Evolutionary conservation across 2,113 vertebrate genomes (phyloP).

Genomic region (Prunella himalayana): DNA sequence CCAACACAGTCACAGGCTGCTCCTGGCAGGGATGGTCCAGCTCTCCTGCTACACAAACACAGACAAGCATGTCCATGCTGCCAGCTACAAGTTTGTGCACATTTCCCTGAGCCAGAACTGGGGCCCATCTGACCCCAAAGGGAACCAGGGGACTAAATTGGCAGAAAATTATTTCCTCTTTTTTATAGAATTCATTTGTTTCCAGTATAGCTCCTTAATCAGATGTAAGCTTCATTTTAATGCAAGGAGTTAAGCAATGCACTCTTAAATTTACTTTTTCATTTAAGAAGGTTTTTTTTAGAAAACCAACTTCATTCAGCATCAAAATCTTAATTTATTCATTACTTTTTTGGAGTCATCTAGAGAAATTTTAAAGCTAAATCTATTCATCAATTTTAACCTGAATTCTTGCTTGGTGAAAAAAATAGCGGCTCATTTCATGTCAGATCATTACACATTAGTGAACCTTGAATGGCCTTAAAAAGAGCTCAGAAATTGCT

Average conservation of each 20-base stretch:
- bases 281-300: background rate
- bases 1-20: background rate
- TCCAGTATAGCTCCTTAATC: background rate
- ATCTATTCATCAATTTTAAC: background rate
- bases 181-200: background rate
- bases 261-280: background rate
- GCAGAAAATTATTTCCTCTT: background rate
- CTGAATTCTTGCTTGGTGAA: background rate
- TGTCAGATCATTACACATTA: background rate
- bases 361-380: rapidly evolving
- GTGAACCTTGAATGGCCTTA: background rate
- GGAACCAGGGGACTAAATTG: background rate
- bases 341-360: background rate
- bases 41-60: background rate
- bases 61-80: background rate
- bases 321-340: background rate
- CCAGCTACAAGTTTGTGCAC: background rate
- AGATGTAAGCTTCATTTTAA: background rate
- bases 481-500: background rate
- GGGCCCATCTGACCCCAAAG: background rate
- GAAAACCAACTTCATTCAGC: background rate
- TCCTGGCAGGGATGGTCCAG: background rate
- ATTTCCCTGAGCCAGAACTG: background rate
- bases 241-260: rapidly evolving
- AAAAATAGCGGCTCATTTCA: background rate